A percentile compares a stretch with the other conserved stretches of the same genome.
Conservation (phyloP, 2,113 vertebrate species). For the Madoqua kirkii region DNA sequence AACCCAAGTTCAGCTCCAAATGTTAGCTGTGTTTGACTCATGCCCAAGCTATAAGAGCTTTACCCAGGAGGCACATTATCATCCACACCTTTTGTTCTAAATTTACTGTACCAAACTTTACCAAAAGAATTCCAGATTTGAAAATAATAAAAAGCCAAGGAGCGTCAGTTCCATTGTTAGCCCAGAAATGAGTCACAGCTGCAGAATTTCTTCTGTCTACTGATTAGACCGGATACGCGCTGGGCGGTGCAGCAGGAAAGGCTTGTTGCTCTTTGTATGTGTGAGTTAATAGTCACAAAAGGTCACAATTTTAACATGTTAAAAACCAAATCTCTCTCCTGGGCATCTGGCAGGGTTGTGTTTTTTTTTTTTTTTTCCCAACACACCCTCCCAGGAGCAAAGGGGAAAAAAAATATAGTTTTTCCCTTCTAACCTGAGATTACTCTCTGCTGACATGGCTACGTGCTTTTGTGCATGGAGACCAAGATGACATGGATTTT, state of each 20-base stretch:
- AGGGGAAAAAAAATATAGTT: background rate
- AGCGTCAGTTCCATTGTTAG: conserved; percentile 65
- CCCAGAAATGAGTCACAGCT: conserved; percentile 79
- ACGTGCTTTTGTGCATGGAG: conserved; percentile 25
- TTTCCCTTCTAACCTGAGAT: background rate
- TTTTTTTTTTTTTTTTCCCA: background rate
- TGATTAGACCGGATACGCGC: conserved; percentile 80
- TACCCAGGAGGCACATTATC: conserved; percentile 45
- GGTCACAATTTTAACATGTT: conserved; percentile 78
- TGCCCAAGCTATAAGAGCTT: background rate
- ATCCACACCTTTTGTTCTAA: conserved; percentile 71
- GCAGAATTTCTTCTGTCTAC: conserved; percentile 81
- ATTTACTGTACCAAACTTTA: conserved; percentile 73
- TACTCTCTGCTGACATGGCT: conserved; percentile 23
- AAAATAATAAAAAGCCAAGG: conserved; percentile 68
- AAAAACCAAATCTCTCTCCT: conserved; percentile 66
- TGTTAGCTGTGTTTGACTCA: background rate
- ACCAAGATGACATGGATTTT: background rate
- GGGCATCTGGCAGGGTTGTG: background rate
- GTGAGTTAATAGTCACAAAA: conserved; percentile 77
- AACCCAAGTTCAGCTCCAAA: background rate
- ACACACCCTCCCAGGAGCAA: background rate
- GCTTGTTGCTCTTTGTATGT: conserved; percentile 78
- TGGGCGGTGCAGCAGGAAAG: conserved; percentile 78
- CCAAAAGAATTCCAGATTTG: conserved; percentile 65